Evolutionary conservation across 1,140 invertebrate species (phyloP), one percentile per base, ranked within the genome.

Genomic region (Melipona quadrifasciata): DNA sequence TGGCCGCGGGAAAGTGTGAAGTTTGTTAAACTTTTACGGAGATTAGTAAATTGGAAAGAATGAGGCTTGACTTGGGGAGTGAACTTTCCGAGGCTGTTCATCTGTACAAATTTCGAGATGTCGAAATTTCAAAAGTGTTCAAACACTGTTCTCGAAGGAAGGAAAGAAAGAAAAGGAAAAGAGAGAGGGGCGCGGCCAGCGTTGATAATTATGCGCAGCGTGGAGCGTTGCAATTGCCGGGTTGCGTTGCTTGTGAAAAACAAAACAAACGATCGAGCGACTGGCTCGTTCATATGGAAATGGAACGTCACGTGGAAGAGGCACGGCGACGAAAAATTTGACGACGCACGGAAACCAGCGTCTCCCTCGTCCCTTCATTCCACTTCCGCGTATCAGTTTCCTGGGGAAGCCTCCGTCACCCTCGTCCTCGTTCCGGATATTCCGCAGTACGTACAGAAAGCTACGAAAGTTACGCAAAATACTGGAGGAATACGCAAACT

Each of bases 171-270:
- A 58, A 72, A 81, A 51, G 75, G 73, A 71, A 19, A 34, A 61
- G 24, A 61, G 61, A 24, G 61, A 75, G 72, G 80, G 87, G 86
- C 76, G 87, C 83, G 82, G 86, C 74, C 86, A 61, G 87, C 64
- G 87, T 88, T 88, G 82, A 88, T 88, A 88, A 86, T 81, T 84
- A 88, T 88, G 87, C 86, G 85, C 68, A 76, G 78, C 84, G 86
- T 78, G 76, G 87, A 79, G 87, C 75, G 86, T 87, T 73, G 83
- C 82, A 87, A 88, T 82, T 87, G 68, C 77, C 85, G 73, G 47
- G 87, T 82, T 87, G 86, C 77, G 81, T 88, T 82, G 86, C 77
- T 82, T 82, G 68, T 77, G 73, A 68, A 82, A 82, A 82, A 82
- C 64, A 82, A 82, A 82, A 82, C 64, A 64, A 68, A 82, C 73